Base-by-base conservation (phyloP, 2,113 vertebrate genomes). In the Otolemur garnettii region DNA sequence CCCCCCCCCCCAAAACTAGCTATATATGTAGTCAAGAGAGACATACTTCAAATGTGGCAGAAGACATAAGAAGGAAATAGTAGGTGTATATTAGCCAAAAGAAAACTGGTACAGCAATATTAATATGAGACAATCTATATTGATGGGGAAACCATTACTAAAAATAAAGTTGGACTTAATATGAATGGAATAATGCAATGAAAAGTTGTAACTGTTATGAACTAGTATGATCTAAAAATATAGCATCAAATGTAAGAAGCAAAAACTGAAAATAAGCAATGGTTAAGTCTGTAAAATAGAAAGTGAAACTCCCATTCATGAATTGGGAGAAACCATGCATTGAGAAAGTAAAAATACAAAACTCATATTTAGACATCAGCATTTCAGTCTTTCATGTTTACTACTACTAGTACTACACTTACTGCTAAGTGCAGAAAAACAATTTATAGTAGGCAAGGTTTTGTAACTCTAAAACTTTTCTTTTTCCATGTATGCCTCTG, bases 181-280 rank as follows among this genome's bases (percentile, higher is more conserved):
- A 53, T 62, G 71, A 87, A 88, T 81, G 55, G 30, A 88, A 77
- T 64, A 96, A 72, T 84, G 22, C 7, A 78, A 10, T 30, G 72
- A 55, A 55, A 93, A 80, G 15, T 77, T 72, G 7, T 55, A 92
- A 80, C n/a, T 93, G 10, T 91, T 93, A 89, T 68, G 9, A 91
- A 92, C 45, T 82, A 95, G 28, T 78, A 89, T 88, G 55, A 69
- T 66, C 35, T 64, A 86, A 86, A n/a, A 64, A 53, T 17, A 45
- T 24, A 81, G 68, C 38, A 45, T 90, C 72, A 94, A 93, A 81
- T 59, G 14, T 71, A 85, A 94, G 89, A 86, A 59, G 22, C 80
- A 81, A 85, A 89, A 80, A 81, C 3, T 83, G 85, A 93, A 94
- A 93, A 95, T n/a, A 93, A 84, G 84, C 72, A 66, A 79, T 74